phyloP scores from a whole-genome alignment of 2,797 vertebrate genomes.

The Odontamblyopus lacepedii region DNA sequence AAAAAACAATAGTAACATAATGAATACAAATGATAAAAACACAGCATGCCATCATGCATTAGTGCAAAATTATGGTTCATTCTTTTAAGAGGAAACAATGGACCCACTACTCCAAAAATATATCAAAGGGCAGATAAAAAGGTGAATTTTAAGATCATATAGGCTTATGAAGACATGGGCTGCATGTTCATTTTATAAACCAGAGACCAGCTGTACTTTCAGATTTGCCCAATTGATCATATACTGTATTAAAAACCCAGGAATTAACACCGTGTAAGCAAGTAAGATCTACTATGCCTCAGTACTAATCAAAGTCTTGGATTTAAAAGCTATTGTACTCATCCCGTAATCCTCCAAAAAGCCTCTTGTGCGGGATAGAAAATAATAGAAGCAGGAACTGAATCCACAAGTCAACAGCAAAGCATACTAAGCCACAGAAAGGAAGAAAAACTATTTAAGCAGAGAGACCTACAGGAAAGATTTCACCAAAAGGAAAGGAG shows the following conservation, averaged over 20 bases:
- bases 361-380: not conserved
- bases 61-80: too few species aligned
- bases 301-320: constrained; percentile 8
- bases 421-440: constrained; percentile 1
- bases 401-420: not conserved
- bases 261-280: constrained; percentile 1
- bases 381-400: constrained; percentile 6
- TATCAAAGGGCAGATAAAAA: not conserved
- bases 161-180: not conserved
- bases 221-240: not conserved
- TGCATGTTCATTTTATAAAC: not conserved
- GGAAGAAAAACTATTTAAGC: not conserved
- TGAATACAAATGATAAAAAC: not conserved
- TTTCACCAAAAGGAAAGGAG: not conserved
- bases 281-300: constrained; percentile 16
- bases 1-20: not conserved
- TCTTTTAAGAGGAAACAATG: not conserved
- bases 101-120: too few species aligned
- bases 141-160: not conserved
- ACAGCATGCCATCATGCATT: too few species aligned
- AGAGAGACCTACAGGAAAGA: constrained; percentile 12
- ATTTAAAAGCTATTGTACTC: constrained; percentile 4
- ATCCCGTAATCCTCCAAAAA: constrained; percentile 24
- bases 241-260: not conserved
- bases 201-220: not conserved